Evolutionary conservation across 1,140 invertebrate genomes (phyloP).

Genomic region (Lineus longissimus): DNA sequence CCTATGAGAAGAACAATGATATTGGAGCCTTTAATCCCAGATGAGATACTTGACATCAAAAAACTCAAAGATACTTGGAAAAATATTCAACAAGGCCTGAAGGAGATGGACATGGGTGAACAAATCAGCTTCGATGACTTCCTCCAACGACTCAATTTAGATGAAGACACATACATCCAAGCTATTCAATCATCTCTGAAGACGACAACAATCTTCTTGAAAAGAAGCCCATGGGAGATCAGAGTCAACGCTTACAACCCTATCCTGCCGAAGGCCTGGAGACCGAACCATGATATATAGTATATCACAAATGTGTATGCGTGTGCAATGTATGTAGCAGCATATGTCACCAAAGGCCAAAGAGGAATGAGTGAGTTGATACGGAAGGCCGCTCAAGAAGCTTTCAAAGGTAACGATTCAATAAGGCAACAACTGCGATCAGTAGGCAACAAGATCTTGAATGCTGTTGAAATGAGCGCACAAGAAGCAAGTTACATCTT

Average conservation of each 20-base stretch:
- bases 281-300: not conserved
- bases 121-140: not conserved
- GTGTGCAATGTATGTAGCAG: not conserved
- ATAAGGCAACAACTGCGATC: not conserved
- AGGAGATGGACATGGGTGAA: no score
- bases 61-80: not conserved
- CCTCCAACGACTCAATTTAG: not conserved
- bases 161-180: not conserved
- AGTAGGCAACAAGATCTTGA: conserved; percentile 8
- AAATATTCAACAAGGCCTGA: not conserved
- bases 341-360: not conserved
- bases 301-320: not conserved
- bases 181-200: not conserved
- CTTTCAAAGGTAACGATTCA: not conserved
- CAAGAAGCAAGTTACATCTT: conserved; percentile 24
- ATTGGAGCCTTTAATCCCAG: not conserved
- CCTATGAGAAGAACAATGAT: conserved; percentile 15
- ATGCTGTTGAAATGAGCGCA: conserved; percentile 20
- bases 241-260: not conserved
- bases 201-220: not conserved
- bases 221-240: not conserved
- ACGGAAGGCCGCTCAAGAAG: not conserved
- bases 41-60: not conserved
- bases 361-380: not conserved
- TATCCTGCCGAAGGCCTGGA: not conserved